These are phyloP conservation scores for Anguilla rostrata DNA, from an alignment of 2,113 vertebrate species.

Conservation along the genomic window DNA sequence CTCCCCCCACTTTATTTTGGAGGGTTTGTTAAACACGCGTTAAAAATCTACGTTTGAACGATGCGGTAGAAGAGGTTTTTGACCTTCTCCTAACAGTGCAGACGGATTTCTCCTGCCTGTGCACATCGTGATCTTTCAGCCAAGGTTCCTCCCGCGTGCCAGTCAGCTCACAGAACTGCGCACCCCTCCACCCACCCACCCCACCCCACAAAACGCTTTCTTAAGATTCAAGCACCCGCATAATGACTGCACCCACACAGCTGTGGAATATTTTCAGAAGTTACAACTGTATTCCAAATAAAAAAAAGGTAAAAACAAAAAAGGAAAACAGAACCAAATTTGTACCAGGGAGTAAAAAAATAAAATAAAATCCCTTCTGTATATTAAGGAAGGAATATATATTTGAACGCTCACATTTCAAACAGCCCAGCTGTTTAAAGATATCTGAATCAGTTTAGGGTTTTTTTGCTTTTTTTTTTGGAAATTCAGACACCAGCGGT, in stretches of 20 bases:
- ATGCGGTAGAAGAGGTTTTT: neutral
- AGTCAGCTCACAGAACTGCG: neutral
- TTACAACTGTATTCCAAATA: neutral
- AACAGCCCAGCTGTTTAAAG: constrained; percentile 33
- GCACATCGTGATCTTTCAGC: neutral
- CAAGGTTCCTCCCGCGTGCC: neutral
- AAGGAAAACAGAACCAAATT: neutral
- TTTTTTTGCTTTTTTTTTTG: neutral
- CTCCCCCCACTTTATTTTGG: no score
- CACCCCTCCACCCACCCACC: neutral
- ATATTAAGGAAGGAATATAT: constrained; percentile 22
- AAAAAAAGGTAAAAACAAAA: neutral
- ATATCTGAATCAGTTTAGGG: constrained; percentile 20
- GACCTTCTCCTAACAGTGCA: neutral
- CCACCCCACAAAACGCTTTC: no score
- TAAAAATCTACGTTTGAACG: neutral
- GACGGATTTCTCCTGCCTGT: neutral
- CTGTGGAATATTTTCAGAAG: neutral
- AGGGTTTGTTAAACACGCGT: neutral
- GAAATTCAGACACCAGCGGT: constrained; percentile 67
- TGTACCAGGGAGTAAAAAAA: constrained; percentile 4
- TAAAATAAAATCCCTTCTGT: constrained; percentile 20
- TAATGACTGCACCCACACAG: neutral
- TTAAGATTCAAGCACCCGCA: neutral
- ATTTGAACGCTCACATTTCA: constrained; percentile 31